Evolutionary conservation across 2,113 vertebrate genomes (phyloP).

Genomic region (Bubo bubo): DNA sequence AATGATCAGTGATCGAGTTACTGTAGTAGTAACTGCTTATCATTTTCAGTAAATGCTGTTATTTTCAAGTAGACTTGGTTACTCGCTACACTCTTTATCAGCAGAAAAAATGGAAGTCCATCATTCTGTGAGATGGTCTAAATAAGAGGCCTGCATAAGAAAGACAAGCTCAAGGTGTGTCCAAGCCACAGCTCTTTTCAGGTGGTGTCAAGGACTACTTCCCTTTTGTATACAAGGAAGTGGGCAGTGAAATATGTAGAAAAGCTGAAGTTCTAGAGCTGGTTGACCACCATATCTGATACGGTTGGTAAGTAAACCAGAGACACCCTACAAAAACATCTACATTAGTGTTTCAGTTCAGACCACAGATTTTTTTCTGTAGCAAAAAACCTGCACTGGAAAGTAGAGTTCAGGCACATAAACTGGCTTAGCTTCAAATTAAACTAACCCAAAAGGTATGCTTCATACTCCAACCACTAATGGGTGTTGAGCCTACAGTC

Average conservation of each 20-base stretch:
- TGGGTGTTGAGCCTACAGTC: neutral
- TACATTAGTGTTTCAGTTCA: neutral
- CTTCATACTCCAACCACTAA: neutral
- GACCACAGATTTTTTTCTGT: fast-evolving
- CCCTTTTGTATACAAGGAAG: neutral
- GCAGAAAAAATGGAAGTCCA: neutral
- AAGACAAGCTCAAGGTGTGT: neutral
- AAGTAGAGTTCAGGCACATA: neutral
- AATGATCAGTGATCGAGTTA: neutral
- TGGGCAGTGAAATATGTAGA: neutral
- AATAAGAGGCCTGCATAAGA: neutral
- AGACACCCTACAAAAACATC: neutral
- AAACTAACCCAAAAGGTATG: neutral
- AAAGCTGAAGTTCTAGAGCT: neutral
- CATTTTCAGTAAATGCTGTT: neutral
- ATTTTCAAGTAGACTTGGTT: neutral
- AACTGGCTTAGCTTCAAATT: neutral
- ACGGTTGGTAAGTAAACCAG: neutral
- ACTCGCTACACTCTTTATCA: neutral
- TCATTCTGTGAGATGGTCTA: neutral
- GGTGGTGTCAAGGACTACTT: neutral
- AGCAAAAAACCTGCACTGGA: neutral
- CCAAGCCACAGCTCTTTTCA: neutral
- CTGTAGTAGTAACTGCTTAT: neutral
- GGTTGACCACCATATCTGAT: neutral